Evolutionary conservation across 2,888 invertebrate species (phyloP), one percentile per base, ranked within the genome.

Genomic region (Hirtodrosophila trivittata): DNA sequence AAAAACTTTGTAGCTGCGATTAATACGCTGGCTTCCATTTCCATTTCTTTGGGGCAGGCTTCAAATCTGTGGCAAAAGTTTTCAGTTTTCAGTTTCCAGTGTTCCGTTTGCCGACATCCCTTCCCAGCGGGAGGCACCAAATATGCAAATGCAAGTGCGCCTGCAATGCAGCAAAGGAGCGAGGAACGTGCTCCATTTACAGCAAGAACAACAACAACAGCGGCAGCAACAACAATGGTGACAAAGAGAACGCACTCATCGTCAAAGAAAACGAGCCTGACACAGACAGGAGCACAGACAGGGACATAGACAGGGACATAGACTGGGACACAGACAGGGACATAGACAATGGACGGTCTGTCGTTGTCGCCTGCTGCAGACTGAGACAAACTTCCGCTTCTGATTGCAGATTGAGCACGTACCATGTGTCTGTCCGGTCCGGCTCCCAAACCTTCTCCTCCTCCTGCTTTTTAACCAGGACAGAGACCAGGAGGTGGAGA

Each of bases 381-480:
- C 57, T 57, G 74, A 66, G 75, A 86, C 69, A 65, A 76, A 83
- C 83, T 87, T 84, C 86, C 83, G 86, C 72, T 67, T 80, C 68
- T 84, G 83, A 84, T 84, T 86, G 87, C 87, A 87, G 83, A 84
- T 84, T 80, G 87, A 80, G 83, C 83, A 87, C 83, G 87, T 83
- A 83, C 63, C 71, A 59, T 59, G 55, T 71, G 73, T 52, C 83
- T 69, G 60, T 33, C 52, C 65, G 28, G 39, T 30, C n/a, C 18
- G 5, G 18, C 33, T 28, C n/a, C 1, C 1, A 28, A 28, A n/a
- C 28, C 9, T 28, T 8, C 32, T 32, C 32, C 10, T 3, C 1
- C 32, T 32, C 32, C 5, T 32, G 10, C 26, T 26, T 8, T 26
- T 26, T 26, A n/a, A n/a, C 5, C 18, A 21, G 18, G 18, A 21